A percentile compares a stretch with the other conserved stretches of the same genome.
phyloP scores from a whole-genome alignment of 2,888 invertebrate genomes.

The Cosmorhoe ocellata region DNA sequence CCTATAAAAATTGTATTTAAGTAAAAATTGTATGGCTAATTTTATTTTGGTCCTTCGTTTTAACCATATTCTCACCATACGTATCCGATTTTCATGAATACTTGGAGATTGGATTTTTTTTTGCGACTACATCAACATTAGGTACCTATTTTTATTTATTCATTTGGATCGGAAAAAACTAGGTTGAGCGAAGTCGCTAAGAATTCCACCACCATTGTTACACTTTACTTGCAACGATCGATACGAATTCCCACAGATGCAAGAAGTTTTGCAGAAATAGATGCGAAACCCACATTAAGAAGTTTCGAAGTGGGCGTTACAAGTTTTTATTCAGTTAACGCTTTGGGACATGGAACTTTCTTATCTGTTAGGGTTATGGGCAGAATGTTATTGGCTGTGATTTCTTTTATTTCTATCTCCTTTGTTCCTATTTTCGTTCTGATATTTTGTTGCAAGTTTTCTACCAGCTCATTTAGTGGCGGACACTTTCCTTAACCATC shows the following conservation, averaged over 20 bases:
- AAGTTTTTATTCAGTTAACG: constrained; percentile 39
- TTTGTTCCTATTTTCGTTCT: background rate
- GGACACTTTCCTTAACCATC: too few species aligned
- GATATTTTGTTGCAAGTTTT: background rate
- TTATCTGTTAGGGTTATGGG: constrained; percentile 31
- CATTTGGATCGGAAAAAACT: too few species aligned
- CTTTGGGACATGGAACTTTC: constrained; percentile 32
- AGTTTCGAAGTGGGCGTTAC: constrained; percentile 33
- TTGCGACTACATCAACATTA: too few species aligned
- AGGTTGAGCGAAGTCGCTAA: background rate
- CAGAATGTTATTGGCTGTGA: constrained; percentile 27
- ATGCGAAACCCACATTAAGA: constrained; percentile 41
- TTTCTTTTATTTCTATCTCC: constrained; percentile 17
- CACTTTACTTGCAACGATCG: constrained; percentile 42
- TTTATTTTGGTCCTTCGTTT: too few species aligned
- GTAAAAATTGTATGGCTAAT: too few species aligned
- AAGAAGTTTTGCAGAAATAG: constrained; percentile 39
- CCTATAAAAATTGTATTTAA: too few species aligned
- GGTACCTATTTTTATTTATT: too few species aligned
- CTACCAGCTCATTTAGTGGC: background rate
- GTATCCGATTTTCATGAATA: too few species aligned
- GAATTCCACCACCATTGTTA: background rate
- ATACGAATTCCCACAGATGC: constrained; percentile 35
- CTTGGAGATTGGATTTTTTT: too few species aligned
- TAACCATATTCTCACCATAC: too few species aligned